These are phyloP conservation scores for Nineta flava DNA, from an alignment of 2,888 invertebrate species.

Conservation along the genomic window DNA sequence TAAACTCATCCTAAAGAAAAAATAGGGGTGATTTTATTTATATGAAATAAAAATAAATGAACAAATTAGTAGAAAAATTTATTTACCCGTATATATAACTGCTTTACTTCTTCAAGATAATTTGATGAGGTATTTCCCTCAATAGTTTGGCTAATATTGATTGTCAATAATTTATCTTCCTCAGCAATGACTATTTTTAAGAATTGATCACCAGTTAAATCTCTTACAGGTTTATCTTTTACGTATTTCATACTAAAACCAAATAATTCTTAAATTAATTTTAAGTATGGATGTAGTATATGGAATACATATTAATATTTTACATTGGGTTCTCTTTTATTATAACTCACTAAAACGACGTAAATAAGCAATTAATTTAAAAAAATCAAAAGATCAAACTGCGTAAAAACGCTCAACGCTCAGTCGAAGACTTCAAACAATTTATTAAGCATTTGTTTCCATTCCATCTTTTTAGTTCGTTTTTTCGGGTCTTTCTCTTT, in stretches of 20 bases:
- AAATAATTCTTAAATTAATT: background rate
- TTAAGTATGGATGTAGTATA: background rate
- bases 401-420: too few relatives aligned
- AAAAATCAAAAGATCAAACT: too few relatives aligned
- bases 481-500: too few relatives aligned
- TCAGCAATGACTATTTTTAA: conserved; percentile 67
- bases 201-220: conserved; percentile 80
- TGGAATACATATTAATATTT: conserved; percentile 1
- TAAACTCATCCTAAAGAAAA: conserved; percentile 74
- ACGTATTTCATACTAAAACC: conserved; percentile 64
- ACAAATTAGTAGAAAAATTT: conserved; percentile 16
- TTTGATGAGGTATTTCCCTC: conserved; percentile 61
- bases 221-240: conserved; percentile 80
- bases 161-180: conserved; percentile 62
- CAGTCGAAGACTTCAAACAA: too few relatives aligned
- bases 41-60: background rate
- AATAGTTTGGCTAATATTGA: conserved; percentile 56
- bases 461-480: too few relatives aligned
- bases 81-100: conserved; percentile 58
- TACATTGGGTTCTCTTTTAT: background rate
- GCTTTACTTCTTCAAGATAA: conserved; percentile 81
- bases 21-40: conserved; percentile 1
- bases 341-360: background rate
- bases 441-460: too few relatives aligned
- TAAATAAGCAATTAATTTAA: conserved; percentile 3